Percentiles rank a stretch among this genome's conserved stretches.
These are phyloP conservation scores for Arion vulgaris DNA, from an alignment of 1,140 invertebrate species.

Conservation along the genomic window DNA sequence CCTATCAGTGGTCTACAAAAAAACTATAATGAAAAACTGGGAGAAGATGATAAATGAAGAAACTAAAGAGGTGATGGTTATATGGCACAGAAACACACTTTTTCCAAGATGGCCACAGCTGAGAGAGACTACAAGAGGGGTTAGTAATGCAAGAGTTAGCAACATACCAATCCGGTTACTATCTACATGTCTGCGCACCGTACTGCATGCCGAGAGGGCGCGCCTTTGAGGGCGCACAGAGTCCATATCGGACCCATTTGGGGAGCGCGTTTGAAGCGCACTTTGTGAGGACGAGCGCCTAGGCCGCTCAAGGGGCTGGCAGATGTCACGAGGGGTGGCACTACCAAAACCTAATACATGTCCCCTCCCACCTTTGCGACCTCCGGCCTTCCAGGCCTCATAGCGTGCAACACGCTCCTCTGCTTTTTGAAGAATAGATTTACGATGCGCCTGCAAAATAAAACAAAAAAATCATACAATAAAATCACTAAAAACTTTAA, in stretches of 20 bases:
- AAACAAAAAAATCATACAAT: background rate
- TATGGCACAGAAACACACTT: background rate
- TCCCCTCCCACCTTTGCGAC: slow-evolving; percentile 65
- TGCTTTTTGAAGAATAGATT: slow-evolving; percentile 63
- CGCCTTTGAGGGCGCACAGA: slow-evolving; percentile 65
- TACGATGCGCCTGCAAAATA: slow-evolving; percentile 57
- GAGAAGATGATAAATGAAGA: background rate
- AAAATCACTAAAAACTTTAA: no score
- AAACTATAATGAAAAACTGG: background rate
- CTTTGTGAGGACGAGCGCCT: slow-evolving; percentile 68
- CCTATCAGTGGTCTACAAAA: no score
- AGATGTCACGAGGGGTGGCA: slow-evolving; percentile 68
- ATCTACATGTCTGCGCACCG: slow-evolving; percentile 67
- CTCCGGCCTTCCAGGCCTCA: slow-evolving; percentile 65
- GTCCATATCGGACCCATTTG: slow-evolving; percentile 67
- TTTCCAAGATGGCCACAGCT: no score
- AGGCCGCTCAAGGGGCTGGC: slow-evolving; percentile 64
- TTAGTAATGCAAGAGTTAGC: slow-evolving; percentile 34
- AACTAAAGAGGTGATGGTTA: background rate
- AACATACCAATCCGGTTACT: slow-evolving; percentile 60
- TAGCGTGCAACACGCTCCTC: slow-evolving; percentile 65
- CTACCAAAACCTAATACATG: slow-evolving; percentile 66
- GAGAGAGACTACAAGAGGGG: slow-evolving; percentile 1
- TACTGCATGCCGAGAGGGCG: slow-evolving; percentile 68
- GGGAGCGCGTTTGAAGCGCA: slow-evolving; percentile 61